Evolutionary conservation across 2,888 invertebrate genomes (phyloP), one percentile per base, ranked within the genome.

Genomic region (Drosophila diplacantha): DNA sequence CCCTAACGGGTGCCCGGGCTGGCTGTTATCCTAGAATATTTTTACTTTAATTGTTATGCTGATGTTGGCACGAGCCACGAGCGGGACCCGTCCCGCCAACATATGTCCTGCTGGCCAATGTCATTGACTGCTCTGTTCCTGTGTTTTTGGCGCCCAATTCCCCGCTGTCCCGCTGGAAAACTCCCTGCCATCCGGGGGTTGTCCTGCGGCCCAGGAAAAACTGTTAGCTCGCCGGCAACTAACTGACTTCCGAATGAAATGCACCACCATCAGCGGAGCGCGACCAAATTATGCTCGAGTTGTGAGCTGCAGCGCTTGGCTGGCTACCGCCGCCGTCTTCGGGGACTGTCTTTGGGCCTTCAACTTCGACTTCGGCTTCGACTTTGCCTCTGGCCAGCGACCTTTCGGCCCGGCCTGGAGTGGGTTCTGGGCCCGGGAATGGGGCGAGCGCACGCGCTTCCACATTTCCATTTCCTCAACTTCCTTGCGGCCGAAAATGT

Each of bases 201-300:
- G 74, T 67, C 69, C 44, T 46, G 44, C 9, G 29, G 67, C 69
- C 68, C 16, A 67, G 78, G 74, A 81, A 79, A 79, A 79, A 81
- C 61, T 75, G 75, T 69, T 74, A 71, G 71, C 62, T 50, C 60
- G 49, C 51, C 39, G 12, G n/a, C 14, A 31, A 31, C 44, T 46
- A 41, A 41, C 20, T 29, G 44, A 46, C 44, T 46, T 46, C 34
- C 43, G 32, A 43, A 22, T 24, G 49, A 22, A 49, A 22, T 16
- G 29, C 55, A 24, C 63, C 35, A 41, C n/a, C 39, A 59, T 51
- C 81, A 78, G 39, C 78, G 70, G 75, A 80, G 76, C 79, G 79
- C 79, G 68, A 80, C 79, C 81, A 81, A 81, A 81, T 82, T 82
- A 82, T 81, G 70, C 80, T 51, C 66, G 58, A 65, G 66, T 66